Evolutionary conservation across 1,140 invertebrate genomes (phyloP), one percentile per base, ranked within the genome.

Genomic region (Pseudachorutes palmiensis): DNA sequence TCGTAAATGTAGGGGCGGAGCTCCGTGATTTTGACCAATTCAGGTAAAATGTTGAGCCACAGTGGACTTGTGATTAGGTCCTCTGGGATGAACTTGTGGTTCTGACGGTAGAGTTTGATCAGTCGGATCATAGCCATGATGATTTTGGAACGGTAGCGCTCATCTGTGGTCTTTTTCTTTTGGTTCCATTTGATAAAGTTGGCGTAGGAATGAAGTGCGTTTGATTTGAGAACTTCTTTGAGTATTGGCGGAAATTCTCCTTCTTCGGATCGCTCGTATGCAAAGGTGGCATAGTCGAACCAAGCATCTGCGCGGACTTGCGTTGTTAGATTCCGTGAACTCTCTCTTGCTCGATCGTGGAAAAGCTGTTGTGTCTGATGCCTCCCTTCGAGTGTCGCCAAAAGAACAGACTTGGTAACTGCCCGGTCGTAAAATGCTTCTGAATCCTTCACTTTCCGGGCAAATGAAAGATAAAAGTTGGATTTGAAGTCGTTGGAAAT

Each of bases 41-140:
- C 65, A 3, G 72, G 69, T 12, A 73, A 62, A 1, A 73, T 55
- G 16, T 36, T 45, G 16, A 73, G 32, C 69, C 69, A 70, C 22
- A 69, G 60, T n/a, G 51, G 19, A 22, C 26, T 58, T 1, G 29
- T 48, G 12, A 72, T 33, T 1, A 64, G 16, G 5, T 65, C 68
- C 22, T 62, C 5, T 5, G 30, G 28, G 22, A 61, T 30, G 58
- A 65, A 69, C 16, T 65, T 2, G 30, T 41, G 5, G 16, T 57
- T 48, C 36, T 57, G 22, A 9, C 32, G 32, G 32, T 55, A 64
- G 14, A 68, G 45, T 48, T 55, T 58, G 2, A 68, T 1, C 9
- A 68, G 26, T 41, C 62, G 48, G 19, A 32, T 61, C 68, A 59
- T 48, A 60, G 31, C 64, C 22, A 60, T 26, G 2, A 51, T 26